Evolutionary conservation across 2,113 vertebrate genomes (phyloP).

Genomic region (Puma concolor): DNA sequence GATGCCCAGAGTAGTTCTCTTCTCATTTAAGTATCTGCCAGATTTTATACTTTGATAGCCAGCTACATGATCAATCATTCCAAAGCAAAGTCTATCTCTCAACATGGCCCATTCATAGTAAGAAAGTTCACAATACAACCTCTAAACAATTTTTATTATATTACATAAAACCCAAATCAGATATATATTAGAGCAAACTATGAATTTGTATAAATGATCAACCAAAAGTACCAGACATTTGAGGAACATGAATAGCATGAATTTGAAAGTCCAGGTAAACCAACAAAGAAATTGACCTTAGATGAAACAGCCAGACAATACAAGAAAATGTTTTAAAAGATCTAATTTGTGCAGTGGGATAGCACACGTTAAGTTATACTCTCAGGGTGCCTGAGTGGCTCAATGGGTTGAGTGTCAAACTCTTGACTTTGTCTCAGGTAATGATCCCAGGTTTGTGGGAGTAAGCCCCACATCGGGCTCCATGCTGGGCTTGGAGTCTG

Average conservation of each 20-base stretch:
- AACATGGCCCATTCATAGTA: background rate
- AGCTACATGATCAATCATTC: background rate
- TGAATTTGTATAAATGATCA: background rate
- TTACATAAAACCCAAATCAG: background rate
- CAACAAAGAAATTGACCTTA: background rate
- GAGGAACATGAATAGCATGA: background rate
- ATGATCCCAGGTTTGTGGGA: too few species aligned
- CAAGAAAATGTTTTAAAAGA: background rate
- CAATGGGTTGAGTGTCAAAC: too few species aligned
- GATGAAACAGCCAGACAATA: background rate
- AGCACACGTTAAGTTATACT: background rate
- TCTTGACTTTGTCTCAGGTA: too few species aligned
- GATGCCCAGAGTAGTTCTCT: background rate
- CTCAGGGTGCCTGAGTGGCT: too few species aligned
- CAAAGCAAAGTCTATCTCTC: background rate
- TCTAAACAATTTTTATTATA: background rate
- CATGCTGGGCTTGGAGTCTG: too few species aligned
- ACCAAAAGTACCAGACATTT: background rate
- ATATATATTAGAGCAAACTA: background rate
- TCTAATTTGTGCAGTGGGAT: background rate
- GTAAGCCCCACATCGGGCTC: too few species aligned
- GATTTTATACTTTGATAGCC: background rate
- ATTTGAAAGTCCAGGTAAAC: background rate
- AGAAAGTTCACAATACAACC: background rate
- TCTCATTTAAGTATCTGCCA: background rate